Base-by-base conservation (phyloP, 2,797 vertebrate species). In the Arrhamphus sclerolepis region DNA sequence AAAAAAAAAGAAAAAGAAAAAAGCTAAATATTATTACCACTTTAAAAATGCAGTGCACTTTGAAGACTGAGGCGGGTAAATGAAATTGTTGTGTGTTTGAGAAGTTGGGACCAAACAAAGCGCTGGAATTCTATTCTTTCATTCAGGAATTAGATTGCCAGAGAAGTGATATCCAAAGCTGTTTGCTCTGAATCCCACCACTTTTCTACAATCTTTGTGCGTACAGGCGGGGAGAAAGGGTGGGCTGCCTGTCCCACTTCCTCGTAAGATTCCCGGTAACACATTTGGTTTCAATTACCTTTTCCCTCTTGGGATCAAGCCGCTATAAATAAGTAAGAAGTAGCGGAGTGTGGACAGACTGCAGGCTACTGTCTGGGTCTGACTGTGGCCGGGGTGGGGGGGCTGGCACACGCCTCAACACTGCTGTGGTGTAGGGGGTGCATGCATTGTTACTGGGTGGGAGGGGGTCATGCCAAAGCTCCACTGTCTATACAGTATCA, bases 281-380 rank as follows among this genome's bases (percentile, higher is more conserved):
- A 82, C 92, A 90, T 92, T 90, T 92, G 91, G 90, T 91, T 91
- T 90, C 83, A 83, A 89, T 93, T 89, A 89, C 84, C 64, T 49
- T 31, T 50, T 69, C 54, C 83, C 88, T 80, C 72, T 71, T 55
- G 86, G 82, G 78, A 81, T 75, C 56, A 26, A 49, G 81, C 70
- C 74, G 72, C 91, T 93, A 92, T 91, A 92, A 91, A 93, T 93
- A 93, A 87, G 81, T 73, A 77, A 83, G 51, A 74, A 75, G 75
- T 41, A 78, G 75, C 77, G 5, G 61, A 44, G 68, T 80, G 73
- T 82, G 84, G 79, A 81, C 68, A 58, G 80, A 72, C 55, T 70
- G 72, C 64, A 64, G 76, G 70, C 68, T 59, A 68, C 80, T 65
- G 78, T 63, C 38, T 34, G 74, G 41, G 55, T 29, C 46, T 38